phyloP scores from a whole-genome alignment of 2,113 vertebrate genomes.

The Helogale parvula region DNA sequence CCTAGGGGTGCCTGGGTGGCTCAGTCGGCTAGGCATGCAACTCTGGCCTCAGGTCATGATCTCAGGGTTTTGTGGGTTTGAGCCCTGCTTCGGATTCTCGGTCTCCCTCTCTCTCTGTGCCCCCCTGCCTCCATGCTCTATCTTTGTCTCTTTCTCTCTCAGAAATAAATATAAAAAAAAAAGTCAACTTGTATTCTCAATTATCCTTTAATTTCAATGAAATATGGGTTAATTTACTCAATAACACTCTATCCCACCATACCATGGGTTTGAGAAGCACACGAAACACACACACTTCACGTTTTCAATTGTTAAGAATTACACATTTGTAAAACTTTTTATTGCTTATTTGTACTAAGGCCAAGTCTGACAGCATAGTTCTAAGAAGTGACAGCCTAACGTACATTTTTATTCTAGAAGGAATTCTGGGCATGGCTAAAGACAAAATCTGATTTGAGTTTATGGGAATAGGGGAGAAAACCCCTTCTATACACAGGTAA shows the following conservation, averaged over 20 bases:
- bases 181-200: not conserved
- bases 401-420: not conserved
- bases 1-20: too few species aligned
- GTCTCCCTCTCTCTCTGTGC: too few species aligned
- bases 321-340: not conserved
- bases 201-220: not conserved
- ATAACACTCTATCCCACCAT: not conserved
- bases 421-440: not conserved
- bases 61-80: too few species aligned
- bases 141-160: too few species aligned
- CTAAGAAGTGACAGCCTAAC: not conserved
- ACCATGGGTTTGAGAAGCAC: not conserved
- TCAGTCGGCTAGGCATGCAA: too few species aligned
- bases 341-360: not conserved
- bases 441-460: not conserved
- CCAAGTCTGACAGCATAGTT: not conserved
- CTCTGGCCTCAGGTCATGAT: too few species aligned
- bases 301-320: constrained; percentile 25
- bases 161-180: not conserved
- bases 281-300: fast-evolving
- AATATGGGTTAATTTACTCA: not conserved
- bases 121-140: too few species aligned
- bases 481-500: not conserved
- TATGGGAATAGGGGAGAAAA: constrained; percentile 8
- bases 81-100: too few species aligned